Evolutionary conservation across 1,140 invertebrate genomes (phyloP).

Genomic region (Bacillus rossius): DNA sequence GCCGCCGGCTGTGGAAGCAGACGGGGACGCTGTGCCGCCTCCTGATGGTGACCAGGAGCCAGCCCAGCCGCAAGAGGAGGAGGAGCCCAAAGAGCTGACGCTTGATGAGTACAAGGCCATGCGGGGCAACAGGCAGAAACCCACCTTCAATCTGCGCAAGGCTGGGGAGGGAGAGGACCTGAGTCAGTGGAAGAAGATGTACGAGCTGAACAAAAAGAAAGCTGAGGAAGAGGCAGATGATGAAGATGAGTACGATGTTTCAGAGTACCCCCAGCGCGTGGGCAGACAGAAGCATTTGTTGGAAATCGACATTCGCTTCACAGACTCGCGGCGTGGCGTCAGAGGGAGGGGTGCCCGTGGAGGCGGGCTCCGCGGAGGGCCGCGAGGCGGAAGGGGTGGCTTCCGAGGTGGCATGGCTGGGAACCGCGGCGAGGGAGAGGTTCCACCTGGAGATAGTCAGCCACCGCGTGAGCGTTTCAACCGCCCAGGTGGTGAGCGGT

Average conservation of each 20-base stretch:
- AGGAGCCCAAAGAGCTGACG: constrained; percentile 74
- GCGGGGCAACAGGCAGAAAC: constrained; percentile 64
- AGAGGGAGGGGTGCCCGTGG: constrained; percentile 56
- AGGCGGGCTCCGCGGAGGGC: constrained; percentile 37
- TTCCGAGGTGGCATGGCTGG: not conserved
- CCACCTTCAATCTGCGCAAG: constrained; percentile 84
- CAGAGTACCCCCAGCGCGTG: constrained; percentile 80
- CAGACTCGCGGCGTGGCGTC: constrained; percentile 67
- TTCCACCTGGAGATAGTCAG: not conserved
- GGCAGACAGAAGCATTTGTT: constrained; percentile 81
- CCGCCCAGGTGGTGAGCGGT: constrained; percentile 1
- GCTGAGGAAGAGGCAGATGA: constrained; percentile 60
- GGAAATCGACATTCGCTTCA: constrained; percentile 87
- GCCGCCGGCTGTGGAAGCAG: constrained; percentile 7
- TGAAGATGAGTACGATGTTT: constrained; percentile 66
- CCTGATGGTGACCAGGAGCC: constrained; percentile 30
- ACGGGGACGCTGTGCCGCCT: constrained; percentile 41
- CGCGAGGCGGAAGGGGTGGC: constrained; percentile 37
- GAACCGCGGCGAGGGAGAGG: not conserved
- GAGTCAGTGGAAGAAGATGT: constrained; percentile 90
- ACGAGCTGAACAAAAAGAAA: constrained; percentile 74
- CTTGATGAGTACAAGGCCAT: constrained; percentile 87
- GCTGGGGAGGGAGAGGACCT: constrained; percentile 89
- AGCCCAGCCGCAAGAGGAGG: constrained; percentile 55
- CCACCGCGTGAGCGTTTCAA: constrained; percentile 3